Evolutionary conservation across 2,888 invertebrate species (phyloP), one percentile per base, ranked within the genome.

Genomic region (Drosophila macrospina): DNA sequence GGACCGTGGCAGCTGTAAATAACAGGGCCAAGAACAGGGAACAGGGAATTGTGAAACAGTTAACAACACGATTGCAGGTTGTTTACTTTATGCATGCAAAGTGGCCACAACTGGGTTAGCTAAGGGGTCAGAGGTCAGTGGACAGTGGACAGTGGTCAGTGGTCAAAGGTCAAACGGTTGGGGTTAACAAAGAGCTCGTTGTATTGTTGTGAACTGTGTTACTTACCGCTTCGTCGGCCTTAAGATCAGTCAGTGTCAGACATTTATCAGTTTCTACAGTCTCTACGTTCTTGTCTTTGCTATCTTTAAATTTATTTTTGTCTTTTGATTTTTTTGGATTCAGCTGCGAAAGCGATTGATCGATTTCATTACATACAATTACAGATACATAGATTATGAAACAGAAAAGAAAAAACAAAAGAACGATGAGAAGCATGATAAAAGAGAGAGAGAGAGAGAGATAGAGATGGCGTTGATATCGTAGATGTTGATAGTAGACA

Each of bases 201-300:
- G 30, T 13, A 41, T 44, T 28, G 37, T 45, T 44, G 32, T 61
- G 36, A 48, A 34, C 54, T 52, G 57, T 52, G 52, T 69, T 91
- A 91, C 91, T 91, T 90, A 91, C 91, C 91, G 80, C 86, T 75
- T 90, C 86, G 69, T 90, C 89, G 74, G 79, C 76, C 70, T 91
- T 91, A 81, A 89, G 90, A 79, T 90, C 91, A 86, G 88, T 90
- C 81, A 91, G 74, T 80, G 84, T 90, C 80, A 91, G 80, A 85
- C 81, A 82, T 72, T 89, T 89, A 78, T 90, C 90, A 79, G 81
- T 85, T 77, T 90, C 88, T 88, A 82, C 76, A 86, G 86, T 83
- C 75, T 87, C 88, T 81, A 89, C 78, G 69, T 88, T 72, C 78
- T 78, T 78, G 79, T 86, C 86, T 78, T 85, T 74, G 74, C 54